Evolutionary conservation across 2,888 invertebrate species (phyloP).

Genomic region (Leptopilina drosophilae): DNA sequence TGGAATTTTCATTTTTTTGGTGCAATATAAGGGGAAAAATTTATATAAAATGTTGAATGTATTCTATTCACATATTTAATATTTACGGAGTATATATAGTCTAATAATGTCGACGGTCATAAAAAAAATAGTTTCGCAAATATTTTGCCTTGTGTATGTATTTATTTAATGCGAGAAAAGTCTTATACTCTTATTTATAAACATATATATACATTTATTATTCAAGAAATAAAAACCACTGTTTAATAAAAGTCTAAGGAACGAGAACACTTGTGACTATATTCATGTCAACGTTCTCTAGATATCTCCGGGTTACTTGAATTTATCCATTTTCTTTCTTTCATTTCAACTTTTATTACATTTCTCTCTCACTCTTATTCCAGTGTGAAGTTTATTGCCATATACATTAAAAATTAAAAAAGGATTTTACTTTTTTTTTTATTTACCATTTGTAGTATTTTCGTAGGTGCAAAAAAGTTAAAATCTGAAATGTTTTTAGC

Average conservation of each 20-base stretch:
- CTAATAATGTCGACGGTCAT: too few relatives aligned
- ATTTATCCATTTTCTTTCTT: constrained; percentile 19
- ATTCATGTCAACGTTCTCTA: constrained; percentile 29
- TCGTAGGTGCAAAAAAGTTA: too few relatives aligned
- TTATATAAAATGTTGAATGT: too few relatives aligned
- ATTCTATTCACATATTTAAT: too few relatives aligned
- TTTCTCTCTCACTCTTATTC: not conserved
- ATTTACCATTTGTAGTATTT: not conserved
- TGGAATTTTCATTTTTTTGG: too few relatives aligned
- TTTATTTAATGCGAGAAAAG: not conserved
- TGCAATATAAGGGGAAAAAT: too few relatives aligned
- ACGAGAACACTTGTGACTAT: constrained; percentile 33
- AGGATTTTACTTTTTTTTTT: not conserved
- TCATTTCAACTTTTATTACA: constrained; percentile 22
- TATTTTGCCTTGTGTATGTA: not conserved
- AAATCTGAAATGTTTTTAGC: too few relatives aligned
- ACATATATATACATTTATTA: not conserved
- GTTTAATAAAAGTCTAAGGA: constrained; percentile 38
- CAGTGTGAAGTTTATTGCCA: constrained; percentile 5
- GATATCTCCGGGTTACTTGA: constrained; percentile 18
- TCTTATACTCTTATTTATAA: not conserved
- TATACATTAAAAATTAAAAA: not conserved
- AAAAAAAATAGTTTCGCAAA: constrained; percentile 4
- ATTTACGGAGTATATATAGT: too few relatives aligned
- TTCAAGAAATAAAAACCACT: constrained; percentile 26